Percentiles rank a stretch among this genome's conserved stretches.
Conservation (phyloP, 53 echinoderm and acorn worm species). For the Pentamera pediparva region DNA sequence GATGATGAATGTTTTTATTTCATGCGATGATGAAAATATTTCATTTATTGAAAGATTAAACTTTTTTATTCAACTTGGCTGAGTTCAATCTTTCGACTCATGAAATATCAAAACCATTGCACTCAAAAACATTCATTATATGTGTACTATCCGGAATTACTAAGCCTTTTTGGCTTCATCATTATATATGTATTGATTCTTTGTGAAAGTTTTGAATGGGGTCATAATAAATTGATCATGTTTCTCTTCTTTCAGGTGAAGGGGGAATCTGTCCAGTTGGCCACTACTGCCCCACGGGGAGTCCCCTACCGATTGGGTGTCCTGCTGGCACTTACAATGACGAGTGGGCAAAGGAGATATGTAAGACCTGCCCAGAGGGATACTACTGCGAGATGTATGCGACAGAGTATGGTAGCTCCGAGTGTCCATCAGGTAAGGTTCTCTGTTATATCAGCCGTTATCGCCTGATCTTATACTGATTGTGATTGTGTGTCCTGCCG, state of each 20-base stretch:
- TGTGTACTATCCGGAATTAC: no score
- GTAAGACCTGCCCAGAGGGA: constrained; percentile 69
- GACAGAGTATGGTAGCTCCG: constrained; percentile 63
- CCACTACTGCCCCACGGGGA: constrained; percentile 88
- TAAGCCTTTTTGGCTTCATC: no score
- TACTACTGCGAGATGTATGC: constrained; percentile 87
- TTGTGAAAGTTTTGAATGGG: neutral
- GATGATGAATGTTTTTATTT: neutral
- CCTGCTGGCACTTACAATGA: constrained; percentile 78
- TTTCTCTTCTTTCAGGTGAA: constrained; percentile 34
- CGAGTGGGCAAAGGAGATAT: constrained; percentile 51
- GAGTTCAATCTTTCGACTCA: no score
- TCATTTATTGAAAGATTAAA: neutral
- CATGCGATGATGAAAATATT: neutral
- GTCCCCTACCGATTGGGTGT: constrained; percentile 63
- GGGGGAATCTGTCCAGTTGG: constrained; percentile 89
- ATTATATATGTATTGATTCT: neutral
- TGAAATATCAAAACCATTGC: no score
- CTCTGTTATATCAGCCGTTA: neutral
- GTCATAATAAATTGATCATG: neutral
- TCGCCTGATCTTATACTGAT: neutral
- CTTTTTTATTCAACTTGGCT: neutral
- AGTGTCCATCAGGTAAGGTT: constrained; percentile 74
- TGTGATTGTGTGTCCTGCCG: neutral
- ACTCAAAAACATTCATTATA: no score